These are phyloP conservation scores for Aphyosemion australe DNA, from an alignment of 2,113 vertebrate species.

Conservation along the genomic window DNA sequence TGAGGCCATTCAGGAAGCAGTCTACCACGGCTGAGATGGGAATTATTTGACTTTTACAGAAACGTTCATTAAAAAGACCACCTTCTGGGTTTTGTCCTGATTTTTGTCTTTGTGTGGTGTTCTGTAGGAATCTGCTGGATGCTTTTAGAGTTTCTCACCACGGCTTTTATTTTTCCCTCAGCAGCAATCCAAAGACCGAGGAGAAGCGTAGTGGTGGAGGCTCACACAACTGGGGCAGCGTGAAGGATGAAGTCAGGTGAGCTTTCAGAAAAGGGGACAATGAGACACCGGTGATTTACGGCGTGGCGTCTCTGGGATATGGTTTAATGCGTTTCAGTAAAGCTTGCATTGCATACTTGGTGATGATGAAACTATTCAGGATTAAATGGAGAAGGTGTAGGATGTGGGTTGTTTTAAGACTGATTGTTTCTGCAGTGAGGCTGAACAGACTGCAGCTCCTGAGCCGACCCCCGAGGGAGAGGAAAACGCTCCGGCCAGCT, in stretches of 20 bases:
- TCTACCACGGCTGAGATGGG: too few species aligned
- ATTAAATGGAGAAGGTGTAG: not conserved
- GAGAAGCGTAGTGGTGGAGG: conserved; percentile 94
- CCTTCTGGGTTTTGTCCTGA: too few species aligned
- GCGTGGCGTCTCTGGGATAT: not conserved
- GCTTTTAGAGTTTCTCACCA: not conserved
- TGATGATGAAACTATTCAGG: too few species aligned
- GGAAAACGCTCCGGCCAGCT: conserved; percentile 90
- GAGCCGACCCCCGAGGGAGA: conserved; percentile 94
- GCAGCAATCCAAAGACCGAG: conserved; percentile 93
- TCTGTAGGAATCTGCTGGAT: too few species aligned
- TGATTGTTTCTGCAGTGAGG: conserved; percentile 82
- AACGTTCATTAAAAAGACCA: too few species aligned
- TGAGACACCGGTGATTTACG: not conserved
- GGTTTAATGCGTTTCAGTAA: too few species aligned
- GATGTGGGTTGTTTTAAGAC: not conserved
- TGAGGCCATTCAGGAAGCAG: too few species aligned
- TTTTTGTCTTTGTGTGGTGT: too few species aligned
- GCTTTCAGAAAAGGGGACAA: conserved; percentile 20
- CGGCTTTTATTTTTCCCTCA: conserved; percentile 73
- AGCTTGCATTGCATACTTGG: too few species aligned
- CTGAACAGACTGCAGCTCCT: conserved; percentile 91
- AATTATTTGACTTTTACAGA: too few species aligned
- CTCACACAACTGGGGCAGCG: conserved; percentile 97
- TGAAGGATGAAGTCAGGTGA: conserved; percentile 95